These are phyloP conservation scores for Ellobium chinense DNA, from an alignment of 2,888 invertebrate species.

Conservation along the genomic window DNA sequence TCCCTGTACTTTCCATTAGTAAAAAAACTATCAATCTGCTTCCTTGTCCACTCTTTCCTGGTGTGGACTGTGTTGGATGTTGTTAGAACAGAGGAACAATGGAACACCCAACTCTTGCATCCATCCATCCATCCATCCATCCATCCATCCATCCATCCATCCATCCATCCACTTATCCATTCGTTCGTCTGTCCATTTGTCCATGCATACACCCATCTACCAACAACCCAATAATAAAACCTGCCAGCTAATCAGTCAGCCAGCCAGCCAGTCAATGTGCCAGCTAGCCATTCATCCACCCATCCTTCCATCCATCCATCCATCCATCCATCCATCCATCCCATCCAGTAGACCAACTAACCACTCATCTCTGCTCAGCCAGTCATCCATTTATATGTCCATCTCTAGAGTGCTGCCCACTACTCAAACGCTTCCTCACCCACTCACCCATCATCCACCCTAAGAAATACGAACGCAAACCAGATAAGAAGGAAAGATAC, in stretches of 20 bases:
- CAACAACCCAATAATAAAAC: neutral
- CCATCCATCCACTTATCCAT: neutral
- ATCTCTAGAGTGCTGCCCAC: neutral
- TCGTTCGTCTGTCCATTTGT: neutral
- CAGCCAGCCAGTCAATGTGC: neutral
- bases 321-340: neutral
- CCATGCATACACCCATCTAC: neutral
- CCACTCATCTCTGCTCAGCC: neutral
- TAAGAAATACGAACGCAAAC: too few relatives aligned
- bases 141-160: neutral
- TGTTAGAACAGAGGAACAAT: too few relatives aligned
- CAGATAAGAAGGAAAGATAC: too few relatives aligned
- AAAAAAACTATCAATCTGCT: too few relatives aligned
- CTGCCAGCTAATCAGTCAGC: neutral
- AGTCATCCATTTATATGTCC: neutral
- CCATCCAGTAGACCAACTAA: neutral
- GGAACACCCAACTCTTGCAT: too few relatives aligned
- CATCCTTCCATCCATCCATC: neutral
- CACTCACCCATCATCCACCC: neutral
- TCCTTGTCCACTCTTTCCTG: too few relatives aligned
- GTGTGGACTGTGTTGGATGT: too few relatives aligned
- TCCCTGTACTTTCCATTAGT: too few relatives aligned
- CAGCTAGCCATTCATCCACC: slow-evolving; percentile 19
- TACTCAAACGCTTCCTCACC: neutral
- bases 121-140: neutral